These are phyloP conservation scores for Hepsetus odoe DNA, from an alignment of 2,113 vertebrate genomes.

Conservation along the genomic window DNA sequence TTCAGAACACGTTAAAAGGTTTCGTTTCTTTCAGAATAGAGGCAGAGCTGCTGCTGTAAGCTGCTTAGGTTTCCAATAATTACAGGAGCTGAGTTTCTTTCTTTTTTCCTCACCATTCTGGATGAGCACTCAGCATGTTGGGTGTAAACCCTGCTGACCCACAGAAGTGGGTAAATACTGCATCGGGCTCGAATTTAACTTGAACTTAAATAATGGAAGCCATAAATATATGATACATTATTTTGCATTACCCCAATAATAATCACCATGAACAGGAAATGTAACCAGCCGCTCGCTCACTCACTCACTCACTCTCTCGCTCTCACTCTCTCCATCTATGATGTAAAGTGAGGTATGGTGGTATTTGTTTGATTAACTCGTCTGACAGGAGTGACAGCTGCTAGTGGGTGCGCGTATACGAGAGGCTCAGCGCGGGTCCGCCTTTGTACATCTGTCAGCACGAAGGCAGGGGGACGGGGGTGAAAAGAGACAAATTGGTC, in stretches of 20 bases:
- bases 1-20: conserved; percentile 71
- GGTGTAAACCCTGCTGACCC: conserved; percentile 23
- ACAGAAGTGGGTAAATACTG: conserved; percentile 28
- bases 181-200: neutral
- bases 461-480: conserved; percentile 91
- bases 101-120: conserved; percentile 43
- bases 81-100: conserved; percentile 64
- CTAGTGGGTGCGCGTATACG: conserved; percentile 93
- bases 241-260: neutral
- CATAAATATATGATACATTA: neutral
- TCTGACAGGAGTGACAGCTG: conserved; percentile 99
- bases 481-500: conserved; percentile 99
- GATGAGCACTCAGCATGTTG: conserved; percentile 12
- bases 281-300: conserved; percentile 56
- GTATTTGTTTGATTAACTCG: conserved; percentile 99
- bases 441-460: conserved; percentile 99
- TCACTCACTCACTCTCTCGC: conserved; percentile 9
- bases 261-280: conserved; percentile 16
- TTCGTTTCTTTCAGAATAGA: conserved; percentile 70
- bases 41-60: conserved; percentile 64
- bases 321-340: conserved; percentile 56
- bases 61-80: conserved; percentile 74
- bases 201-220: neutral
- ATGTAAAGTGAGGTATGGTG: conserved; percentile 92
- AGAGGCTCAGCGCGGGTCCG: conserved; percentile 98